Evolutionary conservation across 2,797 vertebrate species (phyloP).

Genomic region (Paguma larvata): DNA sequence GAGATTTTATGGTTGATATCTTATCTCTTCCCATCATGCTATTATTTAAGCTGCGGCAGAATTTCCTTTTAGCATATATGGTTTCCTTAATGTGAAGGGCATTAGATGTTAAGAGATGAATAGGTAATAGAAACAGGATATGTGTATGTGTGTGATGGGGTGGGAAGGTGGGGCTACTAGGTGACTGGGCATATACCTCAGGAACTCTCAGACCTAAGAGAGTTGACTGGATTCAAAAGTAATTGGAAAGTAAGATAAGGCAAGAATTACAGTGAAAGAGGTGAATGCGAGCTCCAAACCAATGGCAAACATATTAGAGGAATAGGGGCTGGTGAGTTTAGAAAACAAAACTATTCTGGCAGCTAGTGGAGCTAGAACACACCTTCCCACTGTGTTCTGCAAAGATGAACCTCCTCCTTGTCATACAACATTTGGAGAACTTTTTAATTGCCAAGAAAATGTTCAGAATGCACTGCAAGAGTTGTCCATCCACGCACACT

Average conservation of each 20-base stretch:
- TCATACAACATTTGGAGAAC: neutral
- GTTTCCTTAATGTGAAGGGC: neutral
- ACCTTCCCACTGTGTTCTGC: neutral
- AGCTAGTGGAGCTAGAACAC: neutral
- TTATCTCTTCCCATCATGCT: neutral
- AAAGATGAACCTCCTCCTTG: neutral
- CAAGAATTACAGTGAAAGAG: neutral
- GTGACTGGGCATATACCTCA: rapidly evolving
- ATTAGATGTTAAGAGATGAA: neutral
- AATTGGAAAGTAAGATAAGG: neutral
- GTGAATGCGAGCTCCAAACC: neutral
- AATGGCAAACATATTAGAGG: neutral
- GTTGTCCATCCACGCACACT: neutral
- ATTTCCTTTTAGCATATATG: neutral
- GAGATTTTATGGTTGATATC: neutral
- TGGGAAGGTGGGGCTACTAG: rapidly evolving
- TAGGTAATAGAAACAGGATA: neutral
- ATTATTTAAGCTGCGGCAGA: neutral
- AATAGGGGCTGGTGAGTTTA: neutral
- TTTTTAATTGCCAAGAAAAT: neutral
- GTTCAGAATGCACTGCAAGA: neutral
- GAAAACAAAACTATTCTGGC: neutral
- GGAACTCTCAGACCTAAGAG: neutral
- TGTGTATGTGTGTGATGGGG: neutral
- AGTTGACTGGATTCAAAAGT: neutral